Percentiles rank a stretch among this genome's conserved stretches.
Evolutionary conservation across 2,888 invertebrate genomes (phyloP).

Genomic region (Xanthorhoe designata): DNA sequence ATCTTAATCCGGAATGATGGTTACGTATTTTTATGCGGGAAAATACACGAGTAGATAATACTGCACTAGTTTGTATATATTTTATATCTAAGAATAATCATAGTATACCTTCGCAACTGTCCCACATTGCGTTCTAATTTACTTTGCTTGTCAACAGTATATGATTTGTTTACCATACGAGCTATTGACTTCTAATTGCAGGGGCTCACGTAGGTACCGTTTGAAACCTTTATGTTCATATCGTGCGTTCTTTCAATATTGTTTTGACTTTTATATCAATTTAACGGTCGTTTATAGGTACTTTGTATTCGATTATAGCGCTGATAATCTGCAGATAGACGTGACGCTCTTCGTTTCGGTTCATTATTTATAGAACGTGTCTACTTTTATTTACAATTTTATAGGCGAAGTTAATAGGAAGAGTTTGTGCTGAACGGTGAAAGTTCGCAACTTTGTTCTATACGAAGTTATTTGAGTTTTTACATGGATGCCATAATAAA

Average conservation of each 20-base stretch:
- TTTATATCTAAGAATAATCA: too few species aligned
- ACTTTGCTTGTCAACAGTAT: slow-evolving; percentile 56
- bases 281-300: slow-evolving; percentile 13
- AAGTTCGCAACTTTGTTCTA: background rate
- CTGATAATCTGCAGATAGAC: background rate
- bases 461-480: background rate
- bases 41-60: too few species aligned
- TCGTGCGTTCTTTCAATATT: slow-evolving; percentile 4
- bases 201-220: slow-evolving; percentile 22
- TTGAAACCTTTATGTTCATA: slow-evolving; percentile 9
- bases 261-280: slow-evolving; percentile 7
- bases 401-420: background rate
- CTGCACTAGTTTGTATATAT: too few species aligned
- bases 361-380: background rate
- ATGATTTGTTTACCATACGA: slow-evolving; percentile 57
- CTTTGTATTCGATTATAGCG: slow-evolving; percentile 5
- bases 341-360: background rate
- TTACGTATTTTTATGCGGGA: too few species aligned
- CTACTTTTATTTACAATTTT: background rate
- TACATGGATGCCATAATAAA: slow-evolving; percentile 12
- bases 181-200: slow-evolving; percentile 33
- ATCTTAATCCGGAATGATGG: too few species aligned
- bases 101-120: slow-evolving; percentile 13
- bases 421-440: background rate
- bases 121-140: slow-evolving; percentile 61